Conservation (phyloP, 64 coral and sea anemone genomes). For the Acropora tenuis region DNA sequence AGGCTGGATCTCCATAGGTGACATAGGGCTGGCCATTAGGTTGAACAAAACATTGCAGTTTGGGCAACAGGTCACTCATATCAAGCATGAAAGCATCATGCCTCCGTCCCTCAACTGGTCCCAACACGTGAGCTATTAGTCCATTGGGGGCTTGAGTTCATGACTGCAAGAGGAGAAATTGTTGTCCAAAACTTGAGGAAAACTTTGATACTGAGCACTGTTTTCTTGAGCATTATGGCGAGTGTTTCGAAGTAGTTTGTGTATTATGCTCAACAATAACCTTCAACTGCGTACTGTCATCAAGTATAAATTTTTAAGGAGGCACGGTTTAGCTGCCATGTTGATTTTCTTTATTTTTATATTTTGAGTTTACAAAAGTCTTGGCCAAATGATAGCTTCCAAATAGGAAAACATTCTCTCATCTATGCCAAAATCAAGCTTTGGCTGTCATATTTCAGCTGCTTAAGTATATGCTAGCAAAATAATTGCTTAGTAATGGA, state of each 20-base stretch:
- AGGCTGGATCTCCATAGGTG: neutral
- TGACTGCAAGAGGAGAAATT: conserved; percentile 13
- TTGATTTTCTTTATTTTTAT: conserved; percentile 7
- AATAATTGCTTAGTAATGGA: neutral
- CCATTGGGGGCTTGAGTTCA: no score
- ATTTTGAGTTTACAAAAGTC: conserved; percentile 9
- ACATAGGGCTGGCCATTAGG: conserved; percentile 4
- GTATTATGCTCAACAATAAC: neutral
- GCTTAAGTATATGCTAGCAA: neutral
- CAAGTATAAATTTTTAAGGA: neutral
- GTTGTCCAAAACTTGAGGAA: neutral
- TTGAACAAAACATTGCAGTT: conserved; percentile 7
- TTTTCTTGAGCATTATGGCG: neutral
- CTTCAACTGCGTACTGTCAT: conserved; percentile 9
- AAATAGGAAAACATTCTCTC: conserved; percentile 12
- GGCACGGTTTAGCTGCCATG: conserved; percentile 12
- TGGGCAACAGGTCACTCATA: conserved; percentile 14
- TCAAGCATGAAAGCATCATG: conserved; percentile 37
- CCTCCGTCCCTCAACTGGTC: conserved; percentile 33
- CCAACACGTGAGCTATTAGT: conserved; percentile 34
- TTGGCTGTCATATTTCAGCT: conserved; percentile 21
- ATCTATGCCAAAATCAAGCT: conserved; percentile 27
- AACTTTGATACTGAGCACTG: neutral
- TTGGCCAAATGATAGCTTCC: neutral
- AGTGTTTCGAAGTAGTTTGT: conserved; percentile 21